phyloP scores from a whole-genome alignment of 2,113 vertebrate genomes.

The Atherinomorus stipes region DNA sequence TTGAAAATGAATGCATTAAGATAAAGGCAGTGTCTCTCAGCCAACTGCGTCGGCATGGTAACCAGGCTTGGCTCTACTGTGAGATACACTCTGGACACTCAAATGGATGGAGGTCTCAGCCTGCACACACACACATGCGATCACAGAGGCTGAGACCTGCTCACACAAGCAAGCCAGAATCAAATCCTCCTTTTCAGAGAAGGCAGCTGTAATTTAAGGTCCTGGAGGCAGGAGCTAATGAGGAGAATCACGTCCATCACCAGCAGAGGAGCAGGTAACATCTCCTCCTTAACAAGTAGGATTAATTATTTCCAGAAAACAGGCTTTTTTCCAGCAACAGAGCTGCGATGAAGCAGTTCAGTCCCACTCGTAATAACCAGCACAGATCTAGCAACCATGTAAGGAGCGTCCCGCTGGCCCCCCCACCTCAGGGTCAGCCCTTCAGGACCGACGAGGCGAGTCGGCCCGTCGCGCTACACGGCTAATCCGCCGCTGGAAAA shows the following conservation, averaged over 20 bases:
- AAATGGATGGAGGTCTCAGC: slow-evolving; percentile 42
- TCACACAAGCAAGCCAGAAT: slow-evolving; percentile 28
- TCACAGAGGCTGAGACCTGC: slow-evolving; percentile 2
- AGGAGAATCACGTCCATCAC: slow-evolving; percentile 67
- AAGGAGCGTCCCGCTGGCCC: slow-evolving; percentile 72
- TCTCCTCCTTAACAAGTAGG: slow-evolving; percentile 58
- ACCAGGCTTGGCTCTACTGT: slow-evolving; percentile 58
- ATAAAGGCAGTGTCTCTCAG: slow-evolving; percentile 60
- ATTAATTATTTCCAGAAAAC: slow-evolving; percentile 79
- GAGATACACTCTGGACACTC: slow-evolving; percentile 49
- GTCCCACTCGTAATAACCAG: slow-evolving; percentile 63
- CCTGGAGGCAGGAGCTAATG: slow-evolving; percentile 64
- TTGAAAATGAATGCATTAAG: slow-evolving; percentile 81
- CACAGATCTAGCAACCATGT: slow-evolving; percentile 73
- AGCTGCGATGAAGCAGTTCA: slow-evolving; percentile 56
- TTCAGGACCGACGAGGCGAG: slow-evolving; percentile 60
- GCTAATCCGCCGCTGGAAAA: slow-evolving; percentile 81
- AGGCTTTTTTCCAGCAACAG: slow-evolving; percentile 56
- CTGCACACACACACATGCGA: background rate
- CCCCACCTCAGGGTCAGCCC: slow-evolving; percentile 61
- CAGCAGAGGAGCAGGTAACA: slow-evolving; percentile 29
- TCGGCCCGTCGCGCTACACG: slow-evolving; percentile 58
- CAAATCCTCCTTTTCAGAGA: slow-evolving; percentile 51
- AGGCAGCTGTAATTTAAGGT: slow-evolving; percentile 70
- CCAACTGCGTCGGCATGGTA: slow-evolving; percentile 76